Evolutionary conservation across 2,113 vertebrate genomes (phyloP).

Genomic region (Nanorana parkeri): DNA sequence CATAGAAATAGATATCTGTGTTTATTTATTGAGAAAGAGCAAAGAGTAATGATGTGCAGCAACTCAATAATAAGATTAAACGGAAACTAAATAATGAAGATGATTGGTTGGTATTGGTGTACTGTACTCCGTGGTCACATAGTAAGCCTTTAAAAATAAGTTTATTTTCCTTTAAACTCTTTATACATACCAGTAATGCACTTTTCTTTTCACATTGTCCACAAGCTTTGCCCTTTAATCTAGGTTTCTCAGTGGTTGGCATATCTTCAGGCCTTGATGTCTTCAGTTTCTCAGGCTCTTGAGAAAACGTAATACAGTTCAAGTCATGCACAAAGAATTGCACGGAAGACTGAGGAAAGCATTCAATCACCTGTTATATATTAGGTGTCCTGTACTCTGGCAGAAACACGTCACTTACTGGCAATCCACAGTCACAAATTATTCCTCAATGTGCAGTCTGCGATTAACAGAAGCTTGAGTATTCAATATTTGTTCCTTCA

Average conservation of each 20-base stretch:
- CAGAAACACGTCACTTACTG: conserved; percentile 40
- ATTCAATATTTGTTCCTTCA: conserved; percentile 46
- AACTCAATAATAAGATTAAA: no score
- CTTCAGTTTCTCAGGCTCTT: conserved; percentile 64
- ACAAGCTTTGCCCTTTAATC: conserved; percentile 67
- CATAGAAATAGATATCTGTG: no score
- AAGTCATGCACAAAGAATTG: neutral
- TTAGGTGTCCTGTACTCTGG: conserved; percentile 18
- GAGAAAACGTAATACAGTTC: conserved; percentile 37
- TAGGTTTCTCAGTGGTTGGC: conserved; percentile 62
- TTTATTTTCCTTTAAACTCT: neutral
- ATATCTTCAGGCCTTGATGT: conserved; percentile 53
- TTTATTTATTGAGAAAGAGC: no score
- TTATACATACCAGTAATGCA: conserved; percentile 74
- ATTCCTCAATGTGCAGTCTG: conserved; percentile 35
- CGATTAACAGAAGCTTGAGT: conserved; percentile 37
- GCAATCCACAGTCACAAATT: conserved; percentile 40
- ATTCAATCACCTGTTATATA: conserved; percentile 40
- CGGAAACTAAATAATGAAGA: no score
- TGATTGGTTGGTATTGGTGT: no score
- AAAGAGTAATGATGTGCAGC: no score
- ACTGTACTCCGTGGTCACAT: no score
- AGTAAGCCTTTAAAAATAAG: no score
- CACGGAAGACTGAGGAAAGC: conserved; percentile 13
- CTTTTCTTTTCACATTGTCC: conserved; percentile 75